A percentile compares a stretch with the other conserved stretches of the same genome.
Conservation (phyloP, 35 echinoderm and acorn worm species). For the Chiridota heheva region DNA sequence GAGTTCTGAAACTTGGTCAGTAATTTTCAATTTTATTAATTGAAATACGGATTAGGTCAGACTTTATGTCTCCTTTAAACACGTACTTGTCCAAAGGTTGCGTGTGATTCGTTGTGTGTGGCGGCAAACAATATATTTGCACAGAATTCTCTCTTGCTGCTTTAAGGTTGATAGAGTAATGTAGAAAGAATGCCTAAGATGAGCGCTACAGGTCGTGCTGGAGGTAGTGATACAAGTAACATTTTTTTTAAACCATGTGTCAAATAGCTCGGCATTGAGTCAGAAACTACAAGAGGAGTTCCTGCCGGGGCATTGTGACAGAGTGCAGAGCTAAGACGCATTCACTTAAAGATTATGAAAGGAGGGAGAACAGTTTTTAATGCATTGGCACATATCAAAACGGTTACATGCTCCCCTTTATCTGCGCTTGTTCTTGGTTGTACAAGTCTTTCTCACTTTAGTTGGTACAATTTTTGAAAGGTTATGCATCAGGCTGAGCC, state of each 20-base stretch:
- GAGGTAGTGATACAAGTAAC: slow-evolving; percentile 21
- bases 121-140: too few species aligned
- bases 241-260: slow-evolving; percentile 46
- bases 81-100: too few species aligned
- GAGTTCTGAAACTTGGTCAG: too few species aligned
- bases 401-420: slow-evolving; percentile 55
- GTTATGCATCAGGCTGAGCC: slow-evolving; percentile 12
- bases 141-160: too few species aligned
- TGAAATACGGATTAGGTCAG: too few species aligned
- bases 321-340: neutral
- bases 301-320: slow-evolving; percentile 28
- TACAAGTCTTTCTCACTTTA: slow-evolving; percentile 37
- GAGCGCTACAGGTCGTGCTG: slow-evolving; percentile 16
- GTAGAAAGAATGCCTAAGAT: slow-evolving; percentile 37
- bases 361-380: slow-evolving; percentile 10
- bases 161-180: slow-evolving; percentile 8
- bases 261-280: slow-evolving; percentile 45
- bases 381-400: slow-evolving; percentile 32
- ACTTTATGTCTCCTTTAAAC: too few species aligned
- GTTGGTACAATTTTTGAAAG: slow-evolving; percentile 16
- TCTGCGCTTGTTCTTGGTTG: slow-evolving; percentile 43
- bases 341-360: slow-evolving; percentile 39
- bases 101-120: too few species aligned
- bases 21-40: too few species aligned
- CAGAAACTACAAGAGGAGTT: slow-evolving; percentile 33